A percentile compares a stretch with the other conserved stretches of the same genome.
phyloP scores from a whole-genome alignment of 2,113 vertebrate genomes.

The Phalacrocorax aristotelis region DNA sequence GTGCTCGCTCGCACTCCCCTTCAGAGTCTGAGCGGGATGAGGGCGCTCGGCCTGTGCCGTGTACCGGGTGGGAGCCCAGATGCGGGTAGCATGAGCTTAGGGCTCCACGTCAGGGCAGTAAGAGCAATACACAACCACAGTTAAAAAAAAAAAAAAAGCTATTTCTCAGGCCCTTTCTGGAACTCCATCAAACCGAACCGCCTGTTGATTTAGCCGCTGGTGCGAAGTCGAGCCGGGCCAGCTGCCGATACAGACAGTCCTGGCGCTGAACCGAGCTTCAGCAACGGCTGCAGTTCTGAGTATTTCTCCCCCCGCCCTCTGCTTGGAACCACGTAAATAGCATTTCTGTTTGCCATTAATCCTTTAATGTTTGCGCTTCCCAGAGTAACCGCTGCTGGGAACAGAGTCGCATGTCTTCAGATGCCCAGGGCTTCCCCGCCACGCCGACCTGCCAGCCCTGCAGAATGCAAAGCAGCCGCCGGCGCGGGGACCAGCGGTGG shows the following conservation, averaged over 20 bases:
- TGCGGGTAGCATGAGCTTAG: fast-evolving
- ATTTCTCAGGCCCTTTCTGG: background rate
- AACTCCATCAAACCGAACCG: background rate
- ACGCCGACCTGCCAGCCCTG: background rate
- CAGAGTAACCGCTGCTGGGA: background rate
- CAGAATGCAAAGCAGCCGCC: background rate
- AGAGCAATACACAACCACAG: background rate
- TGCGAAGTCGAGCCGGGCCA: background rate
- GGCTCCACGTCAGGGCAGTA: background rate
- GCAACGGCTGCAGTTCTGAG: background rate
- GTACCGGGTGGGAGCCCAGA: fast-evolving
- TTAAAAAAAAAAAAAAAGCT: background rate
- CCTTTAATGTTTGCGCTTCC: background rate
- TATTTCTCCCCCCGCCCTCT: background rate
- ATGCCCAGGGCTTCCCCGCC: background rate
- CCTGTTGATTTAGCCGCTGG: background rate
- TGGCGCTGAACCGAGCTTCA: background rate
- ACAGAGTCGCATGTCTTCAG: background rate
- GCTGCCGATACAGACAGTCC: background rate
- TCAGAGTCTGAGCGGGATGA: fast-evolving
- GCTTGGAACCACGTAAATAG: background rate
- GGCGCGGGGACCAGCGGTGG: background rate
- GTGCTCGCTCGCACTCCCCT: background rate
- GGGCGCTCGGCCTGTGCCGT: fast-evolving
- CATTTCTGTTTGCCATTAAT: background rate